A percentile compares a stretch with the other conserved stretches of the same genome.
phyloP scores from a whole-genome alignment of 2,113 vertebrate genomes.

The Leptobrachium leishanense region DNA sequence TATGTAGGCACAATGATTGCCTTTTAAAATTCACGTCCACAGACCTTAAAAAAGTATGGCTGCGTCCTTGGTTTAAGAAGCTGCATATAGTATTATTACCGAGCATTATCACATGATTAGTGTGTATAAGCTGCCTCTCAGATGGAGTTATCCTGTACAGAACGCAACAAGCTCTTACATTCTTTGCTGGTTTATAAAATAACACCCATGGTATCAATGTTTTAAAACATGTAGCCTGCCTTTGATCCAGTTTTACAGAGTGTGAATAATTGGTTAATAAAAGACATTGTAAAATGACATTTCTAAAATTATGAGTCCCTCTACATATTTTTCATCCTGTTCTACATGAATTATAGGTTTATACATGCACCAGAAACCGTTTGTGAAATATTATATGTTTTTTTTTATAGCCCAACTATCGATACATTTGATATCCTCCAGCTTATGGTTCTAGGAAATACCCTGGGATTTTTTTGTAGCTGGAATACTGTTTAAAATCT shows the following conservation, averaged over 20 bases:
- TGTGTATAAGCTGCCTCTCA: neutral
- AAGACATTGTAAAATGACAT: neutral
- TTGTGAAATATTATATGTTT: no score
- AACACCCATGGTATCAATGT: neutral
- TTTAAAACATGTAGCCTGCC: neutral
- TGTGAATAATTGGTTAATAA: conserved; percentile 1
- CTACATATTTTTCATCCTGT: no score
- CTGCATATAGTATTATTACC: neutral
- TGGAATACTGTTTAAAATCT: no score
- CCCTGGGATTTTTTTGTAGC: no score
- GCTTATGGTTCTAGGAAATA: no score
- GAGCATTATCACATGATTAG: conserved; percentile 9
- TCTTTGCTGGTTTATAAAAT: neutral
- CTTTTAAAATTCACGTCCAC: no score
- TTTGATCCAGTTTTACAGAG: neutral
- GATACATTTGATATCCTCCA: no score
- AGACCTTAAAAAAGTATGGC: neutral
- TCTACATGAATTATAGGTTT: no score
- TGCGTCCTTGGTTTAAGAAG: neutral
- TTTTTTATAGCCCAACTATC: no score
- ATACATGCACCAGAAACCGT: no score
- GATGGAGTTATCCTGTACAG: neutral
- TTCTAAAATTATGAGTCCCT: no score
- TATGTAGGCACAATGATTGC: no score
- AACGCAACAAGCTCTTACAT: neutral